Percentiles rank a stretch among this genome's conserved stretches.
Conservation (phyloP, 2,888 invertebrate species). For the Drosophila aldrichi region DNA sequence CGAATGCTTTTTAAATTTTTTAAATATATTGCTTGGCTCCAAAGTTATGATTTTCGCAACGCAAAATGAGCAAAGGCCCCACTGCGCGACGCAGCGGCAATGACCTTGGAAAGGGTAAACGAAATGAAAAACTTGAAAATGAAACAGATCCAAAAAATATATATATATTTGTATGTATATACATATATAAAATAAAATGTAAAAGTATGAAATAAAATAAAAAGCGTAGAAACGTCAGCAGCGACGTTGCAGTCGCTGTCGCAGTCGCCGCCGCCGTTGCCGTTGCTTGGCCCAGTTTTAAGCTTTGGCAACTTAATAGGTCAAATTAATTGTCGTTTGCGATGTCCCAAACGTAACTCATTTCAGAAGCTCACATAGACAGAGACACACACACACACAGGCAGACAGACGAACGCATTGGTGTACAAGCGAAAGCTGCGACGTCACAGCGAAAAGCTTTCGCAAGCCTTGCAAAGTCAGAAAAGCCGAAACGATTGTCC, state of each 20-base stretch:
- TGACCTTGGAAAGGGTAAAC: conserved; percentile 13
- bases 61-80: too few species aligned
- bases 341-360: conserved; percentile 22
- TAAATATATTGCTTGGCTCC: too few species aligned
- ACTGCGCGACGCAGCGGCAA: conserved; percentile 3
- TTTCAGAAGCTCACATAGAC: not conserved
- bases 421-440: conserved; percentile 3
- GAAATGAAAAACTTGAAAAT: conserved; percentile 29
- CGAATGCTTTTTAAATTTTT: too few species aligned
- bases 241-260: conserved; percentile 19
- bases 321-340: conserved; percentile 54
- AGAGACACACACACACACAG: not conserved
- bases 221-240: conserved; percentile 10
- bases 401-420: not conserved
- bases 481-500: conserved; percentile 13
- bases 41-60: too few species aligned
- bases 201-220: conserved; percentile 6
- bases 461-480: conserved; percentile 14
- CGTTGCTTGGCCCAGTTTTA: conserved; percentile 56
- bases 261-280: conserved; percentile 21
- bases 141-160: conserved; percentile 8
- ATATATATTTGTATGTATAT: too few species aligned
- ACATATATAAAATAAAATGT: not conserved
- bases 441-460: conserved; percentile 44
- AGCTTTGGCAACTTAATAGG: conserved; percentile 59